A percentile compares a stretch with the other conserved stretches of the same genome.
Evolutionary conservation across 2,797 vertebrate species (phyloP).

Genomic region (Eurystomus glaucurus): DNA sequence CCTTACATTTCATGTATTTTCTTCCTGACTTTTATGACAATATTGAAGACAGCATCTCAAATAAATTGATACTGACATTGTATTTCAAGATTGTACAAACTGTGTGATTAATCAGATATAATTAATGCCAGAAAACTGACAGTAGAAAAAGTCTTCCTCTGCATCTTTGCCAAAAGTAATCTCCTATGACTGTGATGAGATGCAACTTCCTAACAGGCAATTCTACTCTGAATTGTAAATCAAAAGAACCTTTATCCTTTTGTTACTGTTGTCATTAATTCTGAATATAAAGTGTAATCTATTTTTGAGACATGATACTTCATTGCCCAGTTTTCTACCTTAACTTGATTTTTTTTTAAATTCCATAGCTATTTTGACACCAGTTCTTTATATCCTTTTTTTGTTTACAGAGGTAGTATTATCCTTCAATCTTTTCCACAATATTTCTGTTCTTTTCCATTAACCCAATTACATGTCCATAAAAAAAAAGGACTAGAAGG

Average conservation of each 20-base stretch:
- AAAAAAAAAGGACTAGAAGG: not conserved
- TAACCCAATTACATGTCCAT: not conserved
- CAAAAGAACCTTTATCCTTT: not conserved
- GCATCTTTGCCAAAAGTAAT: not conserved
- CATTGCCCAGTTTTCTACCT: not conserved
- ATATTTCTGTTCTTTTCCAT: not conserved
- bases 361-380: not conserved
- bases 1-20: not conserved
- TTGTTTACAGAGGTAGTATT: not conserved
- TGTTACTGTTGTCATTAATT: not conserved
- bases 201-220: not conserved
- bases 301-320: not conserved
- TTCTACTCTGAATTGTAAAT: not conserved
- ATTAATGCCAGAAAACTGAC: not conserved
- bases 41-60: not conserved
- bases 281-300: not conserved
- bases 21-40: not conserved
- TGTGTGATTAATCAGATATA: not conserved
- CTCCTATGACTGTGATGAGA: not conserved
- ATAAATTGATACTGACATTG: not conserved
- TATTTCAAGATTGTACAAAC: not conserved
- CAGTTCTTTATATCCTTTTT: not conserved
- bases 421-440: not conserved
- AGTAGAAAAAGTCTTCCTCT: not conserved
- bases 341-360: not conserved